Evolutionary conservation across 2,888 invertebrate genomes (phyloP).

Genomic region (Agonopterix arenella): DNA sequence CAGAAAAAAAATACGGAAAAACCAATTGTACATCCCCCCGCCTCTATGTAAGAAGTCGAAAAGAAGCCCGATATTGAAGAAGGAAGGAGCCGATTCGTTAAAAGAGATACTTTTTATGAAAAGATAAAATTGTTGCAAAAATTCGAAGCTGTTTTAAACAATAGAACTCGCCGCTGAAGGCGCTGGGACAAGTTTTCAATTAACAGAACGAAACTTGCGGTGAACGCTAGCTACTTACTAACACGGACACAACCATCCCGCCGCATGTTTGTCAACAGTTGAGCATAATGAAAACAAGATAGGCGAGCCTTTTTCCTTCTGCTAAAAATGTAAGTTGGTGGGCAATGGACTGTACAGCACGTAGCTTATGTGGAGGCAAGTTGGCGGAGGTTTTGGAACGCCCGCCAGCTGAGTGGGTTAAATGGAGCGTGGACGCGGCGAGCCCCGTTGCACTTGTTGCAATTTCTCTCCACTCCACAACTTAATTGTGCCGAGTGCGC

Average conservation of each 20-base stretch:
- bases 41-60: conserved; percentile 36
- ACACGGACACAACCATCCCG: neutral
- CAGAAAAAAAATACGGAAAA: conserved; percentile 26
- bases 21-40: conserved; percentile 42
- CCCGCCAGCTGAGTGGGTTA: conserved; percentile 57
- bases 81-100: conserved; percentile 38
- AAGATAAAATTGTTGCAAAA: conserved; percentile 34
- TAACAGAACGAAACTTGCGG: conserved; percentile 34
- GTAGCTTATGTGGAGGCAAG: conserved; percentile 38
- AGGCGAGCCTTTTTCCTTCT: neutral
- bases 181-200: conserved; percentile 44
- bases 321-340: conserved; percentile 10
- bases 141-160: conserved; percentile 41
- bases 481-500: conserved; percentile 64
- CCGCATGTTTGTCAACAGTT: conserved; percentile 6
- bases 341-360: conserved; percentile 23
- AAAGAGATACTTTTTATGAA: conserved; percentile 42
- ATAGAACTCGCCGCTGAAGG: conserved; percentile 32
- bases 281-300: neutral
- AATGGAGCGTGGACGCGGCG: conserved; percentile 56
- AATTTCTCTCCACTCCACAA: conserved; percentile 62
- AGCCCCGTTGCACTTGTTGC: conserved; percentile 67
- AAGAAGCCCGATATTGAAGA: conserved; percentile 41
- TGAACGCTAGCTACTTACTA: conserved; percentile 14
- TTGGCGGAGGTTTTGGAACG: conserved; percentile 39